A percentile compares a stretch with the other conserved stretches of the same genome.
phyloP scores from a whole-genome alignment of 2,888 invertebrate genomes.

The Pogonocherus hispidulus region DNA sequence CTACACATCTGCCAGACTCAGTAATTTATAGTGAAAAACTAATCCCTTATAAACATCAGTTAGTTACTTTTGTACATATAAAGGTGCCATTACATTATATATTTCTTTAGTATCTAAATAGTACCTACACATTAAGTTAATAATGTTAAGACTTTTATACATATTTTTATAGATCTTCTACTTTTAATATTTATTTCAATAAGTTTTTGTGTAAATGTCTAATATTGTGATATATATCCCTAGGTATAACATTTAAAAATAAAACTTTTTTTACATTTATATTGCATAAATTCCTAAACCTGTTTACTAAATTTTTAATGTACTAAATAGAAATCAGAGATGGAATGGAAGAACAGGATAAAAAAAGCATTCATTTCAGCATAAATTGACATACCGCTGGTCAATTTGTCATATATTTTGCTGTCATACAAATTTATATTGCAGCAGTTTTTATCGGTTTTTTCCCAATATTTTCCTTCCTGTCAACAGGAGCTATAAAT shows the following conservation, averaged over 20 bases:
- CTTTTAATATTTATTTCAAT: slow-evolving; percentile 41
- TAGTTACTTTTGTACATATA: slow-evolving; percentile 38
- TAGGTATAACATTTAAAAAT: slow-evolving; percentile 30
- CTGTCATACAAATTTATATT: too few relatives aligned
- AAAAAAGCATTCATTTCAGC: too few relatives aligned
- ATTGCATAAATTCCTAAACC: neutral
- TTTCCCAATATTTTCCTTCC: too few relatives aligned
- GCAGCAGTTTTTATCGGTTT: too few relatives aligned
- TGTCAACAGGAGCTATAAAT: too few relatives aligned
- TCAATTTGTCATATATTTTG: too few relatives aligned
- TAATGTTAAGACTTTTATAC: slow-evolving; percentile 40
- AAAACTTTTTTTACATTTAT: slow-evolving; percentile 10
- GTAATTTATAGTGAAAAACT: neutral
- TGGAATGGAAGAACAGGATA: too few relatives aligned
- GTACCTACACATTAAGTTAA: slow-evolving; percentile 21
- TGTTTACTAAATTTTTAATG: neutral
- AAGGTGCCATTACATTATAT: slow-evolving; percentile 41
- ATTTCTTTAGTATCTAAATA: slow-evolving; percentile 16
- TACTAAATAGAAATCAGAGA: too few relatives aligned
- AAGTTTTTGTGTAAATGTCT: slow-evolving; percentile 41
- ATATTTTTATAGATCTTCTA: slow-evolving; percentile 41
- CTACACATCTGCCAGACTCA: neutral
- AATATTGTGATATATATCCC: slow-evolving; percentile 44
- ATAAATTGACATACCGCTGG: too few relatives aligned
- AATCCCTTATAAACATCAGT: slow-evolving; percentile 10